These are phyloP conservation scores for Oligia latruncula DNA, from an alignment of 2,888 invertebrate genomes.

Conservation along the genomic window DNA sequence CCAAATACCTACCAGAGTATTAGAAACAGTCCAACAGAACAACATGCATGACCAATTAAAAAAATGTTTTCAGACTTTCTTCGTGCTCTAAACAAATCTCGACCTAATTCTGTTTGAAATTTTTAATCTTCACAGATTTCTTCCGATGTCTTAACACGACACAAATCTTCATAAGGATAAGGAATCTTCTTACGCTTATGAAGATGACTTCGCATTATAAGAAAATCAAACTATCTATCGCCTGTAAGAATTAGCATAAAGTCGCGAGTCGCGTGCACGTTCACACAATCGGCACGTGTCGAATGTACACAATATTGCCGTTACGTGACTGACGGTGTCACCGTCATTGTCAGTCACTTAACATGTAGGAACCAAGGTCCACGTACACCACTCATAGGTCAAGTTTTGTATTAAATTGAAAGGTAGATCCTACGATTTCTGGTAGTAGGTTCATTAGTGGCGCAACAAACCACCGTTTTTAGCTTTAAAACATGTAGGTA, in stretches of 20 bases:
- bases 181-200: not conserved
- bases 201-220: not conserved
- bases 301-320: constrained; percentile 26
- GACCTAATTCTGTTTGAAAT: not conserved
- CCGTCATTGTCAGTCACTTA: constrained; percentile 14
- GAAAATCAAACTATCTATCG: not conserved
- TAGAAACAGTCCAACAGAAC: not conserved
- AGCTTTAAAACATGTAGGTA: not conserved
- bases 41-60: not conserved
- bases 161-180: not conserved
- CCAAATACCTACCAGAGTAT: too few relatives aligned
- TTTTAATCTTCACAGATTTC: not conserved
- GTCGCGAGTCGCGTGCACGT: constrained; percentile 15
- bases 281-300: constrained; percentile 32
- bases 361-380: constrained; percentile 14
- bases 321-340: constrained; percentile 33
- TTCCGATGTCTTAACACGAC: not conserved
- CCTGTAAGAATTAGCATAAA: constrained; percentile 8
- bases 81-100: not conserved
- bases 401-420: constrained; percentile 4
- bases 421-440: not conserved
- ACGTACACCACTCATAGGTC: not conserved
- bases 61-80: not conserved
- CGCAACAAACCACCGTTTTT: not conserved
- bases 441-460: not conserved